phyloP scores from a whole-genome alignment of 2,888 invertebrate species.

The Coleophora flavipennella region DNA sequence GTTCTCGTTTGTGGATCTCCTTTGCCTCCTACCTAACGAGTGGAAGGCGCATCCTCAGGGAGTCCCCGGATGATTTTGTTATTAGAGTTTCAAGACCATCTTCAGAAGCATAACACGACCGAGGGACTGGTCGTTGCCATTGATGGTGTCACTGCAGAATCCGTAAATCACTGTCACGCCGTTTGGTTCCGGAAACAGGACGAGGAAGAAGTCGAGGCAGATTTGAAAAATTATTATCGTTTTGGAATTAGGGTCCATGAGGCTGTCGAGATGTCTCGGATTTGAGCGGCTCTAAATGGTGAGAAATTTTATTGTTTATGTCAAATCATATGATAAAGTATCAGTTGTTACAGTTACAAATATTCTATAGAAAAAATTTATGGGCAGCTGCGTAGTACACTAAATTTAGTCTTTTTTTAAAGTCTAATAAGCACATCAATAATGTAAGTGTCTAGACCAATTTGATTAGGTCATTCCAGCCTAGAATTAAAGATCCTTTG shows the following conservation, averaged over 20 bases:
- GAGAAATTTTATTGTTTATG: neutral
- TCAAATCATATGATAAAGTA: neutral
- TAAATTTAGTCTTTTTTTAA: neutral
- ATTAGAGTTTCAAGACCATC: neutral
- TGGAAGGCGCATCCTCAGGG: neutral
- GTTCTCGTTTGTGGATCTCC: neutral
- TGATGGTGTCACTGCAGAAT: neutral
- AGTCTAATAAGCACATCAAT: neutral
- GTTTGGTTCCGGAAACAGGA: neutral
- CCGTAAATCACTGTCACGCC: neutral
- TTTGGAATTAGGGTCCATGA: neutral
- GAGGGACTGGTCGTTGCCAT: neutral
- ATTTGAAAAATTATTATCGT: neutral
- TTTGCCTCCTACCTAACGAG: neutral
- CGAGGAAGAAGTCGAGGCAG: neutral
- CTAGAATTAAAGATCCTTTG: neutral
- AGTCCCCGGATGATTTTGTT: neutral
- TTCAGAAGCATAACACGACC: neutral
- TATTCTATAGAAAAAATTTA: neutral
- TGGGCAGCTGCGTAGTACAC: neutral
- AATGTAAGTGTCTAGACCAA: neutral
- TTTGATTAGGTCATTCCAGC: neutral
- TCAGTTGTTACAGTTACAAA: neutral
- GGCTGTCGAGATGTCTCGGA: neutral
- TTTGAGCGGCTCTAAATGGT: neutral